Evolutionary conservation across 2,113 vertebrate genomes (phyloP), one percentile per base, ranked within the genome.

Genomic region (Bos javanicus): DNA sequence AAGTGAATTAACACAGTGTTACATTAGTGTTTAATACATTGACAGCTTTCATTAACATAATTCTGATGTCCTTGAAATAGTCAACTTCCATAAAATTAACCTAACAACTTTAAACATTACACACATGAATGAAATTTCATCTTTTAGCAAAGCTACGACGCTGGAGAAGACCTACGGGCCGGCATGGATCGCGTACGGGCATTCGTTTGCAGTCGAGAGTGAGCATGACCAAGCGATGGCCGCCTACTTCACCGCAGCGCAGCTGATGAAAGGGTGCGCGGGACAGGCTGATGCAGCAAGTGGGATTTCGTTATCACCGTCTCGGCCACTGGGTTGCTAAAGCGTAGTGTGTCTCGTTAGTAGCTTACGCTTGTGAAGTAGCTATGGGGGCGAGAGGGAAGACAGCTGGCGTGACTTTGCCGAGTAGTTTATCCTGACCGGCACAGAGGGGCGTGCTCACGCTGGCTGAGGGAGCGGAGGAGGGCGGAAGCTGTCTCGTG

Each of bases 151-250:
- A 99, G 99, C 99, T 54, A 99, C 99, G 16, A 99, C 99, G 0
- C 98, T 99, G 71, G 99, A 99, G 97, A 99, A 99, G 95, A 99
- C 99, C 33, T 99, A 99, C 0, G 99, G 99, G 0, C 99, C 99
- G 3, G 99, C 99, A 0, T 99, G 99, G 99, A 99, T 99, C n/a
- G 99, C 99, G 0, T 99, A 99, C 1, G 99, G 99, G 3, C 99
- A 99, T 95, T 99, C 99, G 0, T 99, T 99, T 90, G 99, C 99
- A 0, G 99, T 99, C 67, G 99, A 99, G 98, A 99, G 99, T 16
- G 99, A 99, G 71, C 99, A 99, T 1, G 99, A 99, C 98, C 99
- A 99, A 85, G 99, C 99, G 3, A 99, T 99, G 99, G 99, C 99
- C 46, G 99, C 99, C 0, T 99, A 99, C 96, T 99, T 99, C 98